Conservation (phyloP, 2,797 vertebrate species). For the Graptemys geographica region DNA sequence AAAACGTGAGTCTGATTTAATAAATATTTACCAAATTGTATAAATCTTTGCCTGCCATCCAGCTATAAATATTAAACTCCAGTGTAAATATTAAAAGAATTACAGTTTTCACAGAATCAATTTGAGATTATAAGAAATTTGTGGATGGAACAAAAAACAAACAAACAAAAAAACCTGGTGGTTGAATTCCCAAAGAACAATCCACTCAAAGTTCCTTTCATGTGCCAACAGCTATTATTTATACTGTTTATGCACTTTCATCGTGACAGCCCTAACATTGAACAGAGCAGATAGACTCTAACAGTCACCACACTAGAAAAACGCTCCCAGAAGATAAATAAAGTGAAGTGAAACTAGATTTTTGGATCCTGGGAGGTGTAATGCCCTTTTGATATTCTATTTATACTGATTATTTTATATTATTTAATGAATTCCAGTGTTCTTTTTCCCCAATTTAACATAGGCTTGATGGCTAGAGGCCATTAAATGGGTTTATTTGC, state of each 20-base stretch:
- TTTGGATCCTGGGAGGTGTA: conserved; percentile 46
- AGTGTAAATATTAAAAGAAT: conserved; percentile 61
- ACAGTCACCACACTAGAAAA: conserved; percentile 70
- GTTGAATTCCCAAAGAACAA: conserved; percentile 72
- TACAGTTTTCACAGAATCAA: conserved; percentile 63
- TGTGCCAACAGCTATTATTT: conserved; percentile 78
- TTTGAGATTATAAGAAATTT: conserved; percentile 63
- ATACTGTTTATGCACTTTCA: conserved; percentile 76
- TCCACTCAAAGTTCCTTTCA: conserved; percentile 68
- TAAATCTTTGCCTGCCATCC: conserved; percentile 46
- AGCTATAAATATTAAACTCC: conserved; percentile 67
- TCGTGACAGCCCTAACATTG: conserved; percentile 73
- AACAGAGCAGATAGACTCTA: conserved; percentile 71
- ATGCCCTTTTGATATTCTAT: conserved; percentile 56
- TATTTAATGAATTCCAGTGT: conserved; percentile 63
- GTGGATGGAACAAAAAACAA: conserved; percentile 43
- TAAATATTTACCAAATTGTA: conserved; percentile 71
- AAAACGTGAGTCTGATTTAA: conserved; percentile 60
- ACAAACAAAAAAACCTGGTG: neutral
- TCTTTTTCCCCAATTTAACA: neutral
- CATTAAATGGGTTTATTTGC: conserved; percentile 37
- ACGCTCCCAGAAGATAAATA: conserved; percentile 70
- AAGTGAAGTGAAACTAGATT: conserved; percentile 63
- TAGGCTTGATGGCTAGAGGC: conserved; percentile 9
- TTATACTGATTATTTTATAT: conserved; percentile 57